Evolutionary conservation across 1,140 invertebrate species (phyloP).

Genomic region (Formica exsecta): DNA sequence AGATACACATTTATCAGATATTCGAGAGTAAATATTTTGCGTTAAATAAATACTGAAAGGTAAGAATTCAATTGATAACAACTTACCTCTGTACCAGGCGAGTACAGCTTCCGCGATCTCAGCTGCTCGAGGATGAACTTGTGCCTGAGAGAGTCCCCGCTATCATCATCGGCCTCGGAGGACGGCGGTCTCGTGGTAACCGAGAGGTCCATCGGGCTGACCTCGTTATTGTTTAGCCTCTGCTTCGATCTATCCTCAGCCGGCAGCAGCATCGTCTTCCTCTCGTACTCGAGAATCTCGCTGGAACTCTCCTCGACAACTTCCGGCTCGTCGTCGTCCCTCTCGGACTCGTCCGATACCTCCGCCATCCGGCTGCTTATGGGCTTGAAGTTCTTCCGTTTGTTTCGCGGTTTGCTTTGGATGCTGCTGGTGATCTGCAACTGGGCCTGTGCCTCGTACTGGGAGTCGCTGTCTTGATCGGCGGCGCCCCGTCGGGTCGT

Average conservation of each 20-base stretch:
- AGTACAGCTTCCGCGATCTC: conserved; percentile 84
- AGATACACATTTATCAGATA: not conserved
- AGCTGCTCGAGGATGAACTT: conserved; percentile 85
- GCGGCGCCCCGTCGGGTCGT: conserved; percentile 82
- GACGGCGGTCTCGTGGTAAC: conserved; percentile 84
- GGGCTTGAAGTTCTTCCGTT: conserved; percentile 88
- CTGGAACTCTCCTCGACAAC: conserved; percentile 78
- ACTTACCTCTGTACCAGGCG: conserved; percentile 83
- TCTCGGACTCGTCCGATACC: conserved; percentile 84
- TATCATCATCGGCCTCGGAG: conserved; percentile 83
- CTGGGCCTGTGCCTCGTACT: conserved; percentile 82
- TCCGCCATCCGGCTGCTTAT: conserved; percentile 87
- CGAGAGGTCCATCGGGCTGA: conserved; percentile 85
- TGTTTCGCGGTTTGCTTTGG: conserved; percentile 86
- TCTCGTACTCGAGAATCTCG: conserved; percentile 82
- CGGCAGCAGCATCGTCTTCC: conserved; percentile 81
- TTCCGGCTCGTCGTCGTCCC: conserved; percentile 81
- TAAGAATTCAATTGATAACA: not conserved
- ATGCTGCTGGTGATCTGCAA: conserved; percentile 83
- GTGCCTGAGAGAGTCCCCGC: conserved; percentile 83
- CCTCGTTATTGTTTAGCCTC: conserved; percentile 85
- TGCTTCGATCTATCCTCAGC: conserved; percentile 82
- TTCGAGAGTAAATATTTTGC: not conserved
- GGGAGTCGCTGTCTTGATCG: conserved; percentile 85
- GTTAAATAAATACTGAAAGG: not conserved